These are phyloP conservation scores for Myrmecophaga tridactyla DNA, from an alignment of 2,113 vertebrate species.

Conservation along the genomic window DNA sequence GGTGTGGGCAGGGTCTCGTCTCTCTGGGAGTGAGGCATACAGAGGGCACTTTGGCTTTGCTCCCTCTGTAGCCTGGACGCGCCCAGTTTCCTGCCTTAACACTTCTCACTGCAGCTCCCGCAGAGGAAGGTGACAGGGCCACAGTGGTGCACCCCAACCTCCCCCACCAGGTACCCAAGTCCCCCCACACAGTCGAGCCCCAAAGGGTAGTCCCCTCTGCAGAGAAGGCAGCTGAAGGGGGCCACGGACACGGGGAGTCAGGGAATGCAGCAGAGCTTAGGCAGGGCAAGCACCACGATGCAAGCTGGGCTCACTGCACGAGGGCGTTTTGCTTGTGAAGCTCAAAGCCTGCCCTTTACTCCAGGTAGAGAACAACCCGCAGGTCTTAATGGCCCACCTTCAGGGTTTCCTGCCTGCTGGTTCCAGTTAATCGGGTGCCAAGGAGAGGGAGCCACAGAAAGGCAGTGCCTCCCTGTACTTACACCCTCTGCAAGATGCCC, in stretches of 20 bases:
- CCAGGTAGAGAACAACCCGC: not conserved
- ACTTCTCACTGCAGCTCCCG: not conserved
- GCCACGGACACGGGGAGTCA: not conserved
- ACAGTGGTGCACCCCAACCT: not conserved
- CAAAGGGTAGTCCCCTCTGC: not conserved
- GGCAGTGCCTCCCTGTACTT: rapidly evolving
- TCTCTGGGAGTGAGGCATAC: not conserved
- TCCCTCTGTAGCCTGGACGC: not conserved
- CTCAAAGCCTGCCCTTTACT: not conserved
- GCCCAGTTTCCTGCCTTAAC: not conserved
- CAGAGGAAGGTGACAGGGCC: not conserved
- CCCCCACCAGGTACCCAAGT: not conserved
- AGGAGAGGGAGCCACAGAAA: not conserved
- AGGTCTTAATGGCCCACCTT: not conserved
- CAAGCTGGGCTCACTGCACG: too few relatives aligned
- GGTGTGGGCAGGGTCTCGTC: not conserved
- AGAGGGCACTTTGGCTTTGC: not conserved
- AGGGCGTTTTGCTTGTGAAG: not conserved
- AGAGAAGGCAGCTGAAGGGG: not conserved
- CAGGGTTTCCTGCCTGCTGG: not conserved
- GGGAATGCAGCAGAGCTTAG: not conserved
- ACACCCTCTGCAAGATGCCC: too few relatives aligned
- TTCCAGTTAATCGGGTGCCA: not conserved
- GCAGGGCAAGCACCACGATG: too few relatives aligned
- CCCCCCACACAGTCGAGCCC: not conserved